These are phyloP conservation scores for Crypturellus undulatus DNA, from an alignment of 2,113 vertebrate species.

Conservation along the genomic window DNA sequence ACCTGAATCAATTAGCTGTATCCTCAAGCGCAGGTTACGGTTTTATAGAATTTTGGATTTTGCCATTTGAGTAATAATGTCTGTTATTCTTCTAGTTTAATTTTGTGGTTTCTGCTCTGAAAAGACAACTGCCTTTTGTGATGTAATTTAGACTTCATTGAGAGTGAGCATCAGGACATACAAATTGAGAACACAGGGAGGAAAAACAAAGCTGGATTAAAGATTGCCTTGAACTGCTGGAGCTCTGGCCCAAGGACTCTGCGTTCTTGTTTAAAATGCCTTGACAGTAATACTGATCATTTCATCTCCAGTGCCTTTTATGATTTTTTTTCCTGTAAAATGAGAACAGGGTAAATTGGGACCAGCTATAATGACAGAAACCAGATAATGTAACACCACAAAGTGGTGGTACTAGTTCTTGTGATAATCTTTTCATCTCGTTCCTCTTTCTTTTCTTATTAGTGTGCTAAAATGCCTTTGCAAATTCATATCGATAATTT, in stretches of 20 bases:
- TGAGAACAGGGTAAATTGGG: constrained; percentile 40
- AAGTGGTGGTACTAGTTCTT: not conserved
- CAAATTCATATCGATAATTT: constrained; percentile 45
- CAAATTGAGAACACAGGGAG: constrained; percentile 25
- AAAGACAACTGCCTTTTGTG: constrained; percentile 37
- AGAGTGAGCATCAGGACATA: not conserved
- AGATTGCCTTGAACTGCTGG: constrained; percentile 48
- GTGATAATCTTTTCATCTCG: constrained; percentile 25
- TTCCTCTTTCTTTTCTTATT: constrained; percentile 6
- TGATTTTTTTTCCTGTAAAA: constrained; percentile 32
- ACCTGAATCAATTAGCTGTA: constrained; percentile 22
- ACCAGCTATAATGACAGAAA: constrained; percentile 40
- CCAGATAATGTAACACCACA: not conserved
- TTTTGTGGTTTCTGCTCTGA: constrained; percentile 17
- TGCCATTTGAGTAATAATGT: constrained; percentile 33
- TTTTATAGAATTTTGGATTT: constrained; percentile 13
- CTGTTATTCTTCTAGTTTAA: not conserved
- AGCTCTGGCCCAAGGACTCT: constrained; percentile 52
- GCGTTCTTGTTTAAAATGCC: constrained; percentile 56
- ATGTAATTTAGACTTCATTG: constrained; percentile 31
- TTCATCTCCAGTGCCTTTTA: constrained; percentile 55
- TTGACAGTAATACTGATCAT: constrained; percentile 45
- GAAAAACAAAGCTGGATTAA: constrained; percentile 57
- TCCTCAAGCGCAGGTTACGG: constrained; percentile 17
- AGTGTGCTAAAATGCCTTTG: constrained; percentile 7